Evolutionary conservation across 2,113 vertebrate genomes (phyloP).

Genomic region (Opisthocomus hoazin): DNA sequence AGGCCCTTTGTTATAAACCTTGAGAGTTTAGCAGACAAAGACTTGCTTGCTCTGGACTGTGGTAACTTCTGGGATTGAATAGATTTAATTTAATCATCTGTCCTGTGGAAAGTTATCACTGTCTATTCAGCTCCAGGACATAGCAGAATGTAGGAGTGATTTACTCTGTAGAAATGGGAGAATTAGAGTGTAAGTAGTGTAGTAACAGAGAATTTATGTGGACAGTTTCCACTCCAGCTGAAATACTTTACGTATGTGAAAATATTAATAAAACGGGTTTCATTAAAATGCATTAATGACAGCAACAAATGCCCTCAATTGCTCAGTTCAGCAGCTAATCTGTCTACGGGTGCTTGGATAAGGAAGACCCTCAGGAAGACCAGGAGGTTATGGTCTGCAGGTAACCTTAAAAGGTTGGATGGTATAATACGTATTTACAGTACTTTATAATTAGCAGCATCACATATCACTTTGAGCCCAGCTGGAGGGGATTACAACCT

Average conservation of each 20-base stretch:
- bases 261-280: neutral
- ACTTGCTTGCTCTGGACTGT: neutral
- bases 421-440: neutral
- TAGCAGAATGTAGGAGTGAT: neutral
- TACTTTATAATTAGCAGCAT: neutral
- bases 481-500: neutral
- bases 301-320: neutral
- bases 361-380: neutral
- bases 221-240: neutral
- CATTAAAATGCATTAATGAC: neutral
- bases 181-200: neutral
- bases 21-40: neutral
- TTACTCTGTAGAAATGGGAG: neutral
- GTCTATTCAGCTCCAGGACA: neutral
- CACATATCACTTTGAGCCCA: neutral
- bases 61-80: neutral
- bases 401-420: neutral
- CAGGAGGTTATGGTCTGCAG: neutral
- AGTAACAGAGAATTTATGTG: neutral
- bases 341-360: neutral
- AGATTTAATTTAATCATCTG: constrained; percentile 6
- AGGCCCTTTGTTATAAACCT: neutral
- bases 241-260: neutral
- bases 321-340: neutral
- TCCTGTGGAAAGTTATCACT: neutral